These are phyloP conservation scores for Falco berigora DNA, from an alignment of 2,797 vertebrate genomes.

Conservation along the genomic window DNA sequence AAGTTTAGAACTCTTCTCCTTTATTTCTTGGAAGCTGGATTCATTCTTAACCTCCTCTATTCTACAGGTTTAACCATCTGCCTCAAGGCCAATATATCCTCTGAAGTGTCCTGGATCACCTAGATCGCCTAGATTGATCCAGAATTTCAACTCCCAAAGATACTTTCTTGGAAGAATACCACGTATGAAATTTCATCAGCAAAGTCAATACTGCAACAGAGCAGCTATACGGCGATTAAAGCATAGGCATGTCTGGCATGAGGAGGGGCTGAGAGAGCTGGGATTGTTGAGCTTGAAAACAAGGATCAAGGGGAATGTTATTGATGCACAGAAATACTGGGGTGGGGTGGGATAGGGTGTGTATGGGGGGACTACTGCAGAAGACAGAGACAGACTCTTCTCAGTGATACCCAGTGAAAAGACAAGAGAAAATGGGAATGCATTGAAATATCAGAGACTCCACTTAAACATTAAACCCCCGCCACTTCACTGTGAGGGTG, in stretches of 20 bases:
- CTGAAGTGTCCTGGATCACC: not conserved
- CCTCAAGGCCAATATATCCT: not conserved
- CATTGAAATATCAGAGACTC: not conserved
- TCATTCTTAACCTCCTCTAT: not conserved
- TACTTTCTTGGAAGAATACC: not conserved
- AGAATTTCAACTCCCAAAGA: not conserved
- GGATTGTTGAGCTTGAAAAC: not conserved
- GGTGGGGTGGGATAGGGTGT: no score
- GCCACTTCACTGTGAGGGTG: not conserved
- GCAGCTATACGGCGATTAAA: not conserved
- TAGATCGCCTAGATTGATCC: rapidly evolving
- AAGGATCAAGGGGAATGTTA: not conserved
- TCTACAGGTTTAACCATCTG: not conserved
- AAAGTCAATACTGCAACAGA: not conserved
- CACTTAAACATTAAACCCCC: not conserved
- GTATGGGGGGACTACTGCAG: no score
- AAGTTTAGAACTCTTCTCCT: not conserved
- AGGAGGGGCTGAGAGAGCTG: not conserved
- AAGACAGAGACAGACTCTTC: not conserved
- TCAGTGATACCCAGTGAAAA: not conserved
- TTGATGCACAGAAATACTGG: not conserved
- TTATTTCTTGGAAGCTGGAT: not conserved
- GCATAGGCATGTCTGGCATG: rapidly evolving
- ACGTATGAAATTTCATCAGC: rapidly evolving
- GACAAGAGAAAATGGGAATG: not conserved